Percentiles rank a stretch among this genome's conserved stretches.
Conservation (phyloP, 2,797 vertebrate genomes). For the Mus caroli region DNA sequence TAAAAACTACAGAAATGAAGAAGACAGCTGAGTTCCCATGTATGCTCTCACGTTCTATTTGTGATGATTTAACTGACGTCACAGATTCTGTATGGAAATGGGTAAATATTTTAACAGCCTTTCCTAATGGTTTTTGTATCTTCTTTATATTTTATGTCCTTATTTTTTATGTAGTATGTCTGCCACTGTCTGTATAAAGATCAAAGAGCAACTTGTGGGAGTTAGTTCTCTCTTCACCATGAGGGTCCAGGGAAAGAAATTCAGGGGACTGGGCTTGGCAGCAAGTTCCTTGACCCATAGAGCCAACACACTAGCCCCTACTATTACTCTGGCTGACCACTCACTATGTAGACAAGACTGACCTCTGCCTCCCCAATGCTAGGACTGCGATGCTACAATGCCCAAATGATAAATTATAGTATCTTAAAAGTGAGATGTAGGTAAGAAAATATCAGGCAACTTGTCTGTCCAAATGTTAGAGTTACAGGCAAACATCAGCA, state of each 20-base stretch:
- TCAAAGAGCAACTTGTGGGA: background rate
- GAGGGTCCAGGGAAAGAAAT: background rate
- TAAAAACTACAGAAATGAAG: conserved; percentile 93
- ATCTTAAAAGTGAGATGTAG: background rate
- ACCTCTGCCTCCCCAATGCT: background rate
- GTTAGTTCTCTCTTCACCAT: background rate
- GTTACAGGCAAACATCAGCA: background rate
- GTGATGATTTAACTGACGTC: background rate
- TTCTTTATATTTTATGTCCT: background rate
- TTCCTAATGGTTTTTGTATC: background rate
- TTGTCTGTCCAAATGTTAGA: background rate
- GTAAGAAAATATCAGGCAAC: background rate
- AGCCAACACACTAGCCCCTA: background rate
- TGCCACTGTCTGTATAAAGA: background rate
- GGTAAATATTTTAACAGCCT: conserved; percentile 17
- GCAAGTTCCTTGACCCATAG: background rate
- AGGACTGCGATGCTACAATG: background rate
- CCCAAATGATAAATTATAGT: background rate
- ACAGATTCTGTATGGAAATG: background rate
- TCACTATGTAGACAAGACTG: background rate
- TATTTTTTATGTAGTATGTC: background rate
- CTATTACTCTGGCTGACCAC: background rate
- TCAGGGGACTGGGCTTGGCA: background rate
- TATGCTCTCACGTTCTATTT: conserved; percentile 14
- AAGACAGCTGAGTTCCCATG: background rate